phyloP scores from a whole-genome alignment of 2,797 vertebrate genomes.

The Enteromius treurensis region DNA sequence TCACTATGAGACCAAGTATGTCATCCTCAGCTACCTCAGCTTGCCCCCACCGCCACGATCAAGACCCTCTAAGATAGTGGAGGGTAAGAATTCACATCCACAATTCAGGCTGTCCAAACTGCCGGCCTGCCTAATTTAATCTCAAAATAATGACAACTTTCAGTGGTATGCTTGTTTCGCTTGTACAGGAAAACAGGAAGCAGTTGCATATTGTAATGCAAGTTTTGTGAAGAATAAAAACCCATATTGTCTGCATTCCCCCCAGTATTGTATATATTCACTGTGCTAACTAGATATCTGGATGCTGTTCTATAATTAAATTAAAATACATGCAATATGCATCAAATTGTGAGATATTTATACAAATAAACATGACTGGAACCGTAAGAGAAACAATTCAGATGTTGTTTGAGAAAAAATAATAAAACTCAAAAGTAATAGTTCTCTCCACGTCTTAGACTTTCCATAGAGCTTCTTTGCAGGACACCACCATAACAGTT shows the following conservation, averaged over 20 bases:
- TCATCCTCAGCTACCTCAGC: constrained; percentile 92
- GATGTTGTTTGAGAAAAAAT: background rate
- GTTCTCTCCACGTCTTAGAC: background rate
- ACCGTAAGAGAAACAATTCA: background rate
- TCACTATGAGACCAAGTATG: constrained; percentile 93
- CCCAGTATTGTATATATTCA: background rate
- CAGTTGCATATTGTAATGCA: background rate
- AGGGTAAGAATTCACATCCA: constrained; percentile 76
- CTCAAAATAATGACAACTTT: background rate
- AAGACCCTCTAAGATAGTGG: constrained; percentile 65
- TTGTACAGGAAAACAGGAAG: background rate
- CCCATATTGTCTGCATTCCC: background rate
- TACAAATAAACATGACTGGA: background rate
- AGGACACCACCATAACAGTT: background rate
- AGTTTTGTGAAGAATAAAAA: too few species aligned
- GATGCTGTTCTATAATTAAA: background rate
- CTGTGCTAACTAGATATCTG: background rate
- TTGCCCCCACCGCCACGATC: constrained; percentile 74
- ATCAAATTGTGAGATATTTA: background rate
- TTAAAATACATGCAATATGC: background rate
- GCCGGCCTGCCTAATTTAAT: background rate
- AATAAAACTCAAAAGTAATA: background rate
- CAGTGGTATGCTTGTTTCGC: too few species aligned
- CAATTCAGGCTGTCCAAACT: background rate
- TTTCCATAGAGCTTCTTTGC: background rate